Evolutionary conservation across 2,113 vertebrate species (phyloP), one percentile per base, ranked within the genome.

Genomic region (Aythya baeri): DNA sequence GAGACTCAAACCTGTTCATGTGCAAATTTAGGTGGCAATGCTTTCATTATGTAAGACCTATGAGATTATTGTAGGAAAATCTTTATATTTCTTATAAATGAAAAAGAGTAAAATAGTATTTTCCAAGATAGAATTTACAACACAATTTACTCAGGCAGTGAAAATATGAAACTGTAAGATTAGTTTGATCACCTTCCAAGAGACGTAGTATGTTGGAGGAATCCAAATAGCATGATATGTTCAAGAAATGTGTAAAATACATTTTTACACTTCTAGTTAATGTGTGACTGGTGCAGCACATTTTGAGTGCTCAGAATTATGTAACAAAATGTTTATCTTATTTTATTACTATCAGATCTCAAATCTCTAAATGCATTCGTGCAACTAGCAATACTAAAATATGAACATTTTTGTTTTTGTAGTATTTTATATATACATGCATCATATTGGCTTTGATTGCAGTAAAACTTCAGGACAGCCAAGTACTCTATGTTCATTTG

Each of bases 251-350:
- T 18, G 32, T 36, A 71, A 59, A 68, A 81, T 25, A 38, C 1
- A 11, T 86, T 31, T 82, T 21, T 71, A 29, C 31, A 87, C 31
- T 71, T 61, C 32, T 71, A 54, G 43, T 13, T 93, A 83, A 65
- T 50, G 16, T 77, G 38, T 86, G 89, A 77, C 70, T 73, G 63
- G 74, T 86, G 46, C 61, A 81, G 73, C 38, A 44, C 49, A 67
- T 84, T 88, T 75, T 71, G 62, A 34, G 78, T 83, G 67, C 73
- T 89, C 75, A 83, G 26, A 87, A 86, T 92, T 86, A 83, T 14
- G 22, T 32, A 34, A 50, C 22, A 25, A 50, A 50, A 71, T 83
- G 32, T 50, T 86, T 84, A 31, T 59, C 36, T 29, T 81, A 29
- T 70, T 81, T 95, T 50, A 83, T 80, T 70, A 27, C 44, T 50